A percentile compares a stretch with the other conserved stretches of the same genome.
These are phyloP conservation scores for Girardia tigrina DNA, from an alignment of 2,888 invertebrate species.

Conservation along the genomic window DNA sequence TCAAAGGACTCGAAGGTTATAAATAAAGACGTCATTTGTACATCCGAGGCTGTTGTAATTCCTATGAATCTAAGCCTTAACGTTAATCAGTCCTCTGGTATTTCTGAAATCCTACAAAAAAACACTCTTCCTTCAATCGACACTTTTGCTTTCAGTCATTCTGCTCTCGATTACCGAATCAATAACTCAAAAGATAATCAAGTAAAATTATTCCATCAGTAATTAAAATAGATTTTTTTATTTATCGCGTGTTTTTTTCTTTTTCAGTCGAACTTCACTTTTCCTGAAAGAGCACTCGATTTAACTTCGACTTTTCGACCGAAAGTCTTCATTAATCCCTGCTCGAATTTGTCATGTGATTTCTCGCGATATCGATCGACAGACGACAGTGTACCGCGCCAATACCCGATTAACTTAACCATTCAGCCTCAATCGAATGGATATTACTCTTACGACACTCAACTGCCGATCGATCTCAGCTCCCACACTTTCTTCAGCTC, in stretches of 20 bases:
- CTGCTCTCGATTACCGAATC: background rate
- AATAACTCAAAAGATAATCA: constrained; percentile 12
- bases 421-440: background rate
- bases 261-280: background rate
- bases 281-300: constrained; percentile 5
- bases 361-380: background rate
- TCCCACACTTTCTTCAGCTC: background rate
- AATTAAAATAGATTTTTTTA: background rate
- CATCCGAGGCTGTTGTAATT: background rate
- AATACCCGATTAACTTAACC: background rate
- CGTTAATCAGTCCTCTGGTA: background rate
- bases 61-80: background rate
- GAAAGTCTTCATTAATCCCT: background rate
- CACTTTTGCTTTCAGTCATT: background rate
- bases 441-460: background rate
- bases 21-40: no score
- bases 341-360: background rate
- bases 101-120: background rate
- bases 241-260: background rate
- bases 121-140: background rate
- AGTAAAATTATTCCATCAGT: background rate
- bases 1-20: no score
- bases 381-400: background rate
- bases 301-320: background rate
- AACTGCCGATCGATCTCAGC: background rate